These are phyloP conservation scores for Prorops nasuta DNA, from an alignment of 1,140 invertebrate species.

Conservation along the genomic window DNA sequence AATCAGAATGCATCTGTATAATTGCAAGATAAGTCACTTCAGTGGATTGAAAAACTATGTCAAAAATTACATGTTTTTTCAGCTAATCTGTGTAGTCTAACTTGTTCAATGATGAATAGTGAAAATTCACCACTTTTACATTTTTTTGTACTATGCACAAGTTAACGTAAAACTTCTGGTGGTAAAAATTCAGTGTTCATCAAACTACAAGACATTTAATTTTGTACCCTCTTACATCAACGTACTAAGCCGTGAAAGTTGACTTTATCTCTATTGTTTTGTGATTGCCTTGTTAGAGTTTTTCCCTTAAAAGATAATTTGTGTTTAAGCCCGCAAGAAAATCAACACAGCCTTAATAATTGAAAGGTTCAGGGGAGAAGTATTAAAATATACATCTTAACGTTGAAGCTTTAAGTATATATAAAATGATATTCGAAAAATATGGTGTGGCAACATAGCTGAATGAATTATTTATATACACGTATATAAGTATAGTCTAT, in stretches of 20 bases:
- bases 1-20: constrained; percentile 26
- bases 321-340: constrained; percentile 20
- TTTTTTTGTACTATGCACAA: no score
- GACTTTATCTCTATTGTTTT: constrained; percentile 19
- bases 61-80: constrained; percentile 27
- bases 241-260: constrained; percentile 26
- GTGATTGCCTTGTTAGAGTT: constrained; percentile 25
- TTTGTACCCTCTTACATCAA: constrained; percentile 26
- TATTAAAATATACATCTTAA: constrained; percentile 33
- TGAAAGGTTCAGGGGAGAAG: constrained; percentile 35
- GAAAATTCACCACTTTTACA: no score
- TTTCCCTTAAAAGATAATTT: constrained; percentile 17
- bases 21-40: constrained; percentile 35
- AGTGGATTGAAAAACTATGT: constrained; percentile 33
- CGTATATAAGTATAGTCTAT: no score
- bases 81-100: no score
- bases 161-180: no score
- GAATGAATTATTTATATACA: no score
- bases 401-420: constrained; percentile 15
- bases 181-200: no score
- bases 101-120: no score
- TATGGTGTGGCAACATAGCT: constrained; percentile 6
- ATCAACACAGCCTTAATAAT: constrained; percentile 43
- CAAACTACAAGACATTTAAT: constrained; percentile 20
- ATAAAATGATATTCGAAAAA: constrained; percentile 32